Evolutionary conservation across 2,797 vertebrate species (phyloP).

Genomic region (Crax fasciolata): DNA sequence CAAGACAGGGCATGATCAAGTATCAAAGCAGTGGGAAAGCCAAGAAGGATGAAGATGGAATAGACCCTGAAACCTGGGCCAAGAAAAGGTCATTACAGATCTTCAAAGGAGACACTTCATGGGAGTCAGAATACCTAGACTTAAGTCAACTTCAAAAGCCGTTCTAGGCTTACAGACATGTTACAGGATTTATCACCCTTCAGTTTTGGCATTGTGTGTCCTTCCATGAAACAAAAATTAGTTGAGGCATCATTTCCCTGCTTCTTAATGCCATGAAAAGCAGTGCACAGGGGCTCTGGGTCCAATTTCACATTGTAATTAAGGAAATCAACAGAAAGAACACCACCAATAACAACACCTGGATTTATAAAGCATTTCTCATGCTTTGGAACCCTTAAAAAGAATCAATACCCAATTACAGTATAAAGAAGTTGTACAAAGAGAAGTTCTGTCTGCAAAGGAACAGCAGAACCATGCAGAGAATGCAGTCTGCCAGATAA

Average conservation of each 20-base stretch:
- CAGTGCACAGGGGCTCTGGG: fast-evolving
- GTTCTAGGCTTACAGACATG: not conserved
- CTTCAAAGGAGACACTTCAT: constrained; percentile 12
- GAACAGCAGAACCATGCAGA: not conserved
- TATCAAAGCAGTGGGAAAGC: constrained; percentile 72
- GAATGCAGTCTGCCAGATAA: not conserved
- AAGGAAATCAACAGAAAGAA: not conserved
- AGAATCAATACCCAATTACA: not conserved
- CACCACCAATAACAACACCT: not conserved
- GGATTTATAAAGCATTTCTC: not conserved
- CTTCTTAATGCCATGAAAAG: not conserved
- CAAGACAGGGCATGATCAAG: constrained; percentile 71
- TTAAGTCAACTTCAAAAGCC: constrained; percentile 11
- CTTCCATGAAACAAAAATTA: not conserved
- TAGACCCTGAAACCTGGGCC: constrained; percentile 58
- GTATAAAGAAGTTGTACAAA: not conserved
- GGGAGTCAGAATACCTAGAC: constrained; percentile 8
- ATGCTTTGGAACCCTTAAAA: not conserved
- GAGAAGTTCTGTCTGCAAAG: not conserved
- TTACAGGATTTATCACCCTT: not conserved
- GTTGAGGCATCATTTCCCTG: not conserved
- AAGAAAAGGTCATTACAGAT: constrained; percentile 64
- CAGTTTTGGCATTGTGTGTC: not conserved
- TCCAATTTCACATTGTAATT: not conserved
- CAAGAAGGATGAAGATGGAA: constrained; percentile 73